Evolutionary conservation across 2,797 vertebrate genomes (phyloP).

Genomic region (Cyclura pinguis): DNA sequence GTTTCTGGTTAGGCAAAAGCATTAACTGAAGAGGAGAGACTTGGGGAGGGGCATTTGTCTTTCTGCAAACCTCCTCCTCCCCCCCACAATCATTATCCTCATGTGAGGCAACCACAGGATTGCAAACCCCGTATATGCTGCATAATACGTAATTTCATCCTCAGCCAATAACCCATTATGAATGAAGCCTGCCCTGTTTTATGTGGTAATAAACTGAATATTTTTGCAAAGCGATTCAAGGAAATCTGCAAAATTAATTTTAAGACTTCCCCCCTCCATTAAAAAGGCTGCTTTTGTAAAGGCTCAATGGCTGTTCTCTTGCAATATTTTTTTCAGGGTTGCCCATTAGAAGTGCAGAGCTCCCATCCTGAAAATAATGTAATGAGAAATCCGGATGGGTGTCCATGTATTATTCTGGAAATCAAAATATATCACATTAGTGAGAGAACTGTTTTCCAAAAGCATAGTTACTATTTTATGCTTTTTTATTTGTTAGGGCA

Average conservation of each 20-base stretch:
- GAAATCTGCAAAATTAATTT: constrained; percentile 3
- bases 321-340: constrained; percentile 2
- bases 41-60: too few species aligned
- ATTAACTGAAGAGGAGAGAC: not conserved
- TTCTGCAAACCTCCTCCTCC: too few species aligned
- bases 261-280: not conserved
- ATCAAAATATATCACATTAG: not conserved
- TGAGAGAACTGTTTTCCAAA: not conserved
- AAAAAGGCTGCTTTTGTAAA: not conserved
- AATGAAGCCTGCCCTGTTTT: not conserved
- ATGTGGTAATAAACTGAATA: not conserved
- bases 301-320: not conserved
- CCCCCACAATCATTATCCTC: not conserved
- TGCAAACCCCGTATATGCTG: not conserved
- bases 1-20: not conserved
- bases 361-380: not conserved
- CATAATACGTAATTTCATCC: not conserved
- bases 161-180: not conserved
- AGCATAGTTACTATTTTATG: not conserved
- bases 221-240: not conserved
- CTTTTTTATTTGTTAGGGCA: not conserved
- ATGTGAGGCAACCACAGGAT: too few species aligned
- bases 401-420: not conserved
- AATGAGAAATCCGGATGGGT: not conserved
- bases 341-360: not conserved